Evolutionary conservation across 1,140 invertebrate genomes (phyloP).

Genomic region (Zaprionus vittiger): DNA sequence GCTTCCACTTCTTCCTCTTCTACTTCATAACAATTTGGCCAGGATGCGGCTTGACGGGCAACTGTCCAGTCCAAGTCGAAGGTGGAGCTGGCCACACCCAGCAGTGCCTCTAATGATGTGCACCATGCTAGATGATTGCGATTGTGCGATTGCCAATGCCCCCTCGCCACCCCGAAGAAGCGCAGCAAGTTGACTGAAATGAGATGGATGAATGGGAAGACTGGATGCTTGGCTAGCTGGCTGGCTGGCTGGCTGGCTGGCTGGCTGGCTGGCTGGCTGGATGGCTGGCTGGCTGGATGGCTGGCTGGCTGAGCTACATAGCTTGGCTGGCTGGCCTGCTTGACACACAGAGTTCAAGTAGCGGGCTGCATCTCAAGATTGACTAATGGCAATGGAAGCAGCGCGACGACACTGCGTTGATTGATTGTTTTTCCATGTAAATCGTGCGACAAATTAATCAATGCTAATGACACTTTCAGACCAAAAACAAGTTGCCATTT

Average conservation of each 20-base stretch:
- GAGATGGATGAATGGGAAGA: conserved; percentile 41
- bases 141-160: conserved; percentile 66
- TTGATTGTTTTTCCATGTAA: conserved; percentile 84
- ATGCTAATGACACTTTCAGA: conserved; percentile 82
- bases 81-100: conserved; percentile 48
- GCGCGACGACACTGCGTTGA: conserved; percentile 69
- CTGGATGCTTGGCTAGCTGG: neutral
- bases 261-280: conserved; percentile 36
- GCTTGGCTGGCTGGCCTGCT: conserved; percentile 43
- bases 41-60: conserved; percentile 43
- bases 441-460: conserved; percentile 83
- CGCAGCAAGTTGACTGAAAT: conserved; percentile 34
- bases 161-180: neutral
- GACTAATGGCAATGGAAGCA: conserved; percentile 70
- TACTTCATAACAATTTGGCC: conserved; percentile 57
- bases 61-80: conserved; percentile 16
- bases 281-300: conserved; percentile 22
- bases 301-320: conserved; percentile 34
- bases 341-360: conserved; percentile 71
- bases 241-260: conserved; percentile 40
- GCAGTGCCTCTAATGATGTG: conserved; percentile 73
- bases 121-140: conserved; percentile 68
- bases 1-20: conserved; percentile 16
- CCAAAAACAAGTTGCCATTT: conserved; percentile 60
- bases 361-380: conserved; percentile 73